phyloP scores from a whole-genome alignment of 2,797 vertebrate species.

The Cottoperca gobio region DNA sequence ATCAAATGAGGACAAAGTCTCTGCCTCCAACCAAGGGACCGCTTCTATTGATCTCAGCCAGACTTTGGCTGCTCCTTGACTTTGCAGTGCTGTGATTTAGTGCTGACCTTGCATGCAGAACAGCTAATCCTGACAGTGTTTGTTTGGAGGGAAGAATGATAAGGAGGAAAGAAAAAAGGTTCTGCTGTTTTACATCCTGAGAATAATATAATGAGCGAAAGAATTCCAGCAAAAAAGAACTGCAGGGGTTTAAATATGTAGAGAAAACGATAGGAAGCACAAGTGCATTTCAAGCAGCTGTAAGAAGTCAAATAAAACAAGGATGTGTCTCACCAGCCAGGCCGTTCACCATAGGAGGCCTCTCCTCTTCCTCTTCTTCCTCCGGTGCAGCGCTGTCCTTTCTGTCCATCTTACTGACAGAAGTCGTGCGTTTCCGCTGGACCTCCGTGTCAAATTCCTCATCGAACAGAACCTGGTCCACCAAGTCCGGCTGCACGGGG shows the following conservation, averaged over 20 bases:
- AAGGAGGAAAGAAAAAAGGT: slow-evolving; percentile 8
- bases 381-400: slow-evolving; percentile 95
- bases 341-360: slow-evolving; percentile 84
- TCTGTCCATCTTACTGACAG: slow-evolving; percentile 98
- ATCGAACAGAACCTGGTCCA: slow-evolving; percentile 98
- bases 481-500: slow-evolving; percentile 95
- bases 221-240: background rate
- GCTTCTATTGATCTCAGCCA: slow-evolving; percentile 46
- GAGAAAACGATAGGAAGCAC: background rate
- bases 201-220: slow-evolving; percentile 26
- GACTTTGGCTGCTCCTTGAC: slow-evolving; percentile 38
- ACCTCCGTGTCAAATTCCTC: slow-evolving; percentile 95
- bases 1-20: slow-evolving; percentile 43
- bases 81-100: slow-evolving; percentile 56
- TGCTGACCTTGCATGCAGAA: slow-evolving; percentile 52
- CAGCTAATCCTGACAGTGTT: slow-evolving; percentile 53
- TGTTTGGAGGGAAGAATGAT: slow-evolving; percentile 33
- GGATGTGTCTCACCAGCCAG: slow-evolving; percentile 84
- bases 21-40: slow-evolving; percentile 14
- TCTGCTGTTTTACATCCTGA: slow-evolving; percentile 35
- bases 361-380: slow-evolving; percentile 97
- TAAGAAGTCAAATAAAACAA: background rate
- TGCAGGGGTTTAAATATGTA: slow-evolving; percentile 15
- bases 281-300: background rate
- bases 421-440: slow-evolving; percentile 96